Conservation (phyloP, 2,888 invertebrate species). For the Rhagophthalmus giganteus region DNA sequence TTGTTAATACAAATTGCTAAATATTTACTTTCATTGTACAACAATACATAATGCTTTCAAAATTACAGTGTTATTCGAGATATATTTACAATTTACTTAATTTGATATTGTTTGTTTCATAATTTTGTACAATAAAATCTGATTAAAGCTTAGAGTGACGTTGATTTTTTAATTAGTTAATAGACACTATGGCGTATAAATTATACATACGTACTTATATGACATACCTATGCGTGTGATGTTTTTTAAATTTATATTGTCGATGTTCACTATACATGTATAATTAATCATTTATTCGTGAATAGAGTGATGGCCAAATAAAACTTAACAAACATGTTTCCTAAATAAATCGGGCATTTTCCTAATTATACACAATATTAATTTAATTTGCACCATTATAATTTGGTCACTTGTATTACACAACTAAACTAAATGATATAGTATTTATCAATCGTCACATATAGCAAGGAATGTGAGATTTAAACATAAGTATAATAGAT, state of each 20-base stretch:
- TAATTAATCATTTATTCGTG: conserved; percentile 1
- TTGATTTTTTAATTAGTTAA: conserved; percentile 20
- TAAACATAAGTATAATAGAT: neutral
- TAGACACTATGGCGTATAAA: conserved; percentile 21
- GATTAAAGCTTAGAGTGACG: conserved; percentile 49
- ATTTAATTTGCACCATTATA: conserved; percentile 1
- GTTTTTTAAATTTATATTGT: conserved; percentile 30
- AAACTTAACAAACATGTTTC: neutral
- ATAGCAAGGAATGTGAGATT: conserved; percentile 12
- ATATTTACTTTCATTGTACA: conserved; percentile 54
- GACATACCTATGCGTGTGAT: conserved; percentile 5
- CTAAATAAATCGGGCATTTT: neutral
- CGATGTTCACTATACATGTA: conserved; percentile 35
- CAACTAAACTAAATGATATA: neutral
- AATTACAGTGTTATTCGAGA: conserved; percentile 44
- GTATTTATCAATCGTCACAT: neutral
- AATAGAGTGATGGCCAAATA: conserved; percentile 5
- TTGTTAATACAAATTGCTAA: conserved; percentile 52
- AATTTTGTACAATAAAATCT: conserved; percentile 52
- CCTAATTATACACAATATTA: neutral
- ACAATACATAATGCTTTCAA: conserved; percentile 50
- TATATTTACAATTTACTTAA: conserved; percentile 44
- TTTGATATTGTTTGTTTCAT: conserved; percentile 42
- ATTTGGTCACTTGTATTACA: neutral
- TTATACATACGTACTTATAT: conserved; percentile 16